Conservation (phyloP, 1,140 invertebrate genomes). For the Cyphomyrmex costatus region DNA sequence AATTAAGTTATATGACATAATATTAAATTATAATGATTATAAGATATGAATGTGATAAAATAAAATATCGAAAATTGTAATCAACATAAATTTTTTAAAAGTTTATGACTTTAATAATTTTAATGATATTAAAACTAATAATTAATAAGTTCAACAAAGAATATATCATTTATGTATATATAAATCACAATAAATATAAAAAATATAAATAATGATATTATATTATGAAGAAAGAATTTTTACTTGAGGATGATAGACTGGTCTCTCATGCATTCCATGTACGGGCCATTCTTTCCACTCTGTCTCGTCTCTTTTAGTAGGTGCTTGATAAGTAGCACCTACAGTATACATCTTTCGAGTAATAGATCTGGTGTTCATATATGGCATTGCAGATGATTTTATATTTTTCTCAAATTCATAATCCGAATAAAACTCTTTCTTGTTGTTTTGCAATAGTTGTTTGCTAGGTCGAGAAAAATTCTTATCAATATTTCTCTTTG, state of each 20-base stretch:
- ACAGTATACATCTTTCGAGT: conserved; percentile 81
- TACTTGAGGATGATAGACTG: conserved; percentile 82
- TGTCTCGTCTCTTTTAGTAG: conserved; percentile 71
- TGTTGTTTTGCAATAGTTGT: conserved; percentile 73
- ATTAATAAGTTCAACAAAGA: not conserved
- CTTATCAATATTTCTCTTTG: conserved; percentile 71
- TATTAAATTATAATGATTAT: too few species aligned
- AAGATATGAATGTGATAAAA: too few species aligned
- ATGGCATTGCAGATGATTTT: conserved; percentile 72
- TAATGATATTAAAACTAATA: not conserved
- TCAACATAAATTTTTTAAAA: not conserved
- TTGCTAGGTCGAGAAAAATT: conserved; percentile 72
- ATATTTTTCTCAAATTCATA: conserved; percentile 62
- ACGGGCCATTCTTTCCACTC: conserved; percentile 82
- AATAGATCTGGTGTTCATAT: conserved; percentile 83
- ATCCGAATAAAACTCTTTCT: conserved; percentile 58
- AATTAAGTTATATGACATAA: too few species aligned
- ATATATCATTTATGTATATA: not conserved
- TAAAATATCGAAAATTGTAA: not conserved
- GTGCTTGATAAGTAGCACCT: conserved; percentile 82
- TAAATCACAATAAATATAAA: not conserved
- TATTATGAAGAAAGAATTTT: conserved; percentile 20
- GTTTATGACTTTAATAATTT: not conserved
- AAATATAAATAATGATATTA: conserved; percentile 1
- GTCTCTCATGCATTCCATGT: conserved; percentile 84